Conservation (phyloP, 2,113 vertebrate genomes). For the Brachyistius frenatus region DNA sequence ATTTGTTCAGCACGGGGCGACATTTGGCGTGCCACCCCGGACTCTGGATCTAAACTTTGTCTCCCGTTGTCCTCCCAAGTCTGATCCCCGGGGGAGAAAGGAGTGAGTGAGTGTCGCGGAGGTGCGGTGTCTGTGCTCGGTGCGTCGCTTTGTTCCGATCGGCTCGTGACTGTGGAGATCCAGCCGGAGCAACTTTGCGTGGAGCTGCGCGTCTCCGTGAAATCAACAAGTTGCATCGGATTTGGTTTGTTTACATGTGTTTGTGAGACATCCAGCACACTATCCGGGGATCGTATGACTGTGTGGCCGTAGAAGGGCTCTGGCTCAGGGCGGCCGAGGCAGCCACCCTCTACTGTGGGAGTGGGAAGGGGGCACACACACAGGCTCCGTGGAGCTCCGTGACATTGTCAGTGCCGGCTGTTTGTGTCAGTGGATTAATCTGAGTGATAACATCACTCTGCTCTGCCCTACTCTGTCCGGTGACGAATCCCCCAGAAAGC, state of each 20-base stretch:
- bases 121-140: background rate
- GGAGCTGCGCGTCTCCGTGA: conserved; percentile 23
- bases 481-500: conserved; percentile 60
- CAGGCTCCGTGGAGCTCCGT: conserved; percentile 17
- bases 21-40: conserved; percentile 8
- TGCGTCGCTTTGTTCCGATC: background rate
- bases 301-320: conserved; percentile 20
- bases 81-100: background rate
- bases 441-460: conserved; percentile 54
- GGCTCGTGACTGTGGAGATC: conserved; percentile 34
- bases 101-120: background rate
- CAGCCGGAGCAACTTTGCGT: conserved; percentile 35
- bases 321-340: conserved; percentile 1
- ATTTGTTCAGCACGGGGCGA: background rate
- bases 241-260: conserved; percentile 67
- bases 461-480: conserved; percentile 56
- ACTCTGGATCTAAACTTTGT: conserved; percentile 44
- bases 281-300: conserved; percentile 38
- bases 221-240: conserved; percentile 40
- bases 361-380: conserved; percentile 27
- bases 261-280: conserved; percentile 16
- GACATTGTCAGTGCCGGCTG: conserved; percentile 40
- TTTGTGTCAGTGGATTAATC: conserved; percentile 70
- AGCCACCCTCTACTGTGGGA: conserved; percentile 41
- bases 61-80: background rate